Base-by-base conservation (phyloP, 1,140 invertebrate species). In the Oryctes rhinoceros region DNA sequence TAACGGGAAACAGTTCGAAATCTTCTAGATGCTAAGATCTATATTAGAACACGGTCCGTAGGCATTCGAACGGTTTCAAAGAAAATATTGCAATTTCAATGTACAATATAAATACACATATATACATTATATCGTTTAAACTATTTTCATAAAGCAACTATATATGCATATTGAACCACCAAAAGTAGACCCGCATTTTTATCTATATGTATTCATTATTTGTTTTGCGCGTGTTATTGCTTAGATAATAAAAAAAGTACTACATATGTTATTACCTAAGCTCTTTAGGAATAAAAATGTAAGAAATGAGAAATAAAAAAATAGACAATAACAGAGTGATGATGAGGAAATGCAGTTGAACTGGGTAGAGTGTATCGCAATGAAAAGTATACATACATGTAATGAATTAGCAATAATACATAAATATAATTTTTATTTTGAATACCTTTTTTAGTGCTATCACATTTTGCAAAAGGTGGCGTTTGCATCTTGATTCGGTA, bases 181-280 rank as follows among this genome's bases (percentile, higher is more conserved):
- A 37, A 71, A 30, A 7, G 13, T 71, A 71, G 65, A 71, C 65
- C 65, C 65, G 65, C 65, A 71, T 71, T 37, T 71, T 71, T 71
- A 35, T 71, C 6, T 71, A 20, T 67, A 24, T 67, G 62, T 67
- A 24, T 67, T 67, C 18, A 67, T 67, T 67, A 71, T 71, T 71
- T 71, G 11, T 71, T 71, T 71, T 71, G 20, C 35, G 65, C 24
- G 18, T 37, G 35, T 30, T 71, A 76, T 76, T 76, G 75, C 75
- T 76, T 76, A 76, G 75, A 76, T 76, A 76, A 76, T 76, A 15
- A 30, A 44, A 30, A 44, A 76, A 24, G 20, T 20, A 71, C 53
- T 11, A 71, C 37, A 37, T 71, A 15, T 71, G 11, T 71, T 37
- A 71, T 71, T 71, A 71, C 65, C 65, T 71, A 71, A 71, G 65